phyloP scores from a whole-genome alignment of 2,113 vertebrate genomes.

The Neopipo cinnamomea region DNA sequence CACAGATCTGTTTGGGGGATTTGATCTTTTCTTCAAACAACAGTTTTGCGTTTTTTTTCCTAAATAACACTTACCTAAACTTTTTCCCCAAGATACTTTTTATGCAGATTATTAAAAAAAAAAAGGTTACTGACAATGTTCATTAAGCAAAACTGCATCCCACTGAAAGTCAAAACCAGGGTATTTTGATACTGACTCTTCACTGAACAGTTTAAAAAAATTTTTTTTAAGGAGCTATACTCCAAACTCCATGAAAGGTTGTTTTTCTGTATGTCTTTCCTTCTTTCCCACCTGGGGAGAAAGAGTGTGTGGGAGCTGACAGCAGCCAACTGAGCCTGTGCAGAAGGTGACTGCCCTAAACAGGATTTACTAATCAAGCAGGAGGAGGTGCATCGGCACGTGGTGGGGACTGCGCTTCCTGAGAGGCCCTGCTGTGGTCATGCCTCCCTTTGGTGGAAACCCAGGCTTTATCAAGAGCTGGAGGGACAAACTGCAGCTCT shows the following conservation, averaged over 20 bases:
- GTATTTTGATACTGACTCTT: neutral
- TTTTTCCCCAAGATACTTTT: neutral
- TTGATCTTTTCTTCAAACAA: neutral
- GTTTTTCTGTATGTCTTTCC: neutral
- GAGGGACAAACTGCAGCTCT: neutral
- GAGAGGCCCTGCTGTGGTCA: slow-evolving; percentile 25
- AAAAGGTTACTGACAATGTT: neutral
- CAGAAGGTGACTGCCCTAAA: neutral
- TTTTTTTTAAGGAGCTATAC: neutral
- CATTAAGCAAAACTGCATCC: neutral
- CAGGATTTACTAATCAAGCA: neutral
- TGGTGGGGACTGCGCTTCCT: slow-evolving; percentile 59
- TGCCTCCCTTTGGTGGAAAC: slow-evolving; percentile 14
- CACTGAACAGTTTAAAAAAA: neutral
- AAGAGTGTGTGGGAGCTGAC: accelerated
- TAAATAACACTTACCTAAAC: neutral
- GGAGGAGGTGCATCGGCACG: neutral
- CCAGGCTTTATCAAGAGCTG: slow-evolving; percentile 42
- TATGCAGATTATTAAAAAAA: neutral
- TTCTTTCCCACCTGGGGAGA: neutral
- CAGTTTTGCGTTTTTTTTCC: neutral
- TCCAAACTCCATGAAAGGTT: neutral
- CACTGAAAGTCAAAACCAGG: neutral
- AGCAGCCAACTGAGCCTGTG: neutral
- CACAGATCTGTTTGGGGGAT: accelerated